Evolutionary conservation across 2,113 vertebrate species (phyloP), one percentile per base, ranked within the genome.

Genomic region (Crypturellus undulatus): DNA sequence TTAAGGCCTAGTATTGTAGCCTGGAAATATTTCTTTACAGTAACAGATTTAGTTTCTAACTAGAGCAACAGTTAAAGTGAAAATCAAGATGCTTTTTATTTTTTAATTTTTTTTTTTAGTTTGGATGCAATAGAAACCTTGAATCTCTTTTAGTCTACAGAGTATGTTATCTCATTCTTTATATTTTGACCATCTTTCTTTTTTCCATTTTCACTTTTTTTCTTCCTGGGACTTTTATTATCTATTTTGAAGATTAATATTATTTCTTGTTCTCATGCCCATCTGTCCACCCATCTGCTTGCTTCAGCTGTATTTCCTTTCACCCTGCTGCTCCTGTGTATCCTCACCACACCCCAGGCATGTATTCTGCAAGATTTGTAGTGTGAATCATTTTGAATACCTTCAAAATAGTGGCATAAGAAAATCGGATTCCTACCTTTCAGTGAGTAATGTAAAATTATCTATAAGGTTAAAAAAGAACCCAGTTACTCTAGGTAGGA

Each of bases 331-430:
- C 70, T 92, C 36, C 52, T 71, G 43, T 30, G 25, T 69, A 62
- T 69, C 77, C 42, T 91, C 16, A 75, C 63, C 83, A 87, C 56
- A 88, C 78, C 64, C 40, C 58, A 60, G 78, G 93, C 96, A 88
- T 94, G 45, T 69, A 92, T 96, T 93, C 80, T 93, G 95, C 95
- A 95, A 59, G 88, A 95, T 93, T 94, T 94, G 94, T 79, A 65
- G 79, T 10, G 14, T 36, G 58, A 90, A 79, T 84, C 25, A 93
- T 88, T 94, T 81, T 87, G 67, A 92, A 90, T 88, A 58, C 49
- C 78, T 93, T 80, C 84, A 85, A 90, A 97, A 77, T 12, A 68
- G 28, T 49, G 32, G n/a, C 47, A 79, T 58, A 82, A 95, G 93
- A 94, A 96, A 95, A 90, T 78, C 83, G n/a, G 30, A 79, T 91